These are phyloP conservation scores for Eupithecia dodoneata DNA, from an alignment of 2,888 invertebrate genomes.

Conservation along the genomic window DNA sequence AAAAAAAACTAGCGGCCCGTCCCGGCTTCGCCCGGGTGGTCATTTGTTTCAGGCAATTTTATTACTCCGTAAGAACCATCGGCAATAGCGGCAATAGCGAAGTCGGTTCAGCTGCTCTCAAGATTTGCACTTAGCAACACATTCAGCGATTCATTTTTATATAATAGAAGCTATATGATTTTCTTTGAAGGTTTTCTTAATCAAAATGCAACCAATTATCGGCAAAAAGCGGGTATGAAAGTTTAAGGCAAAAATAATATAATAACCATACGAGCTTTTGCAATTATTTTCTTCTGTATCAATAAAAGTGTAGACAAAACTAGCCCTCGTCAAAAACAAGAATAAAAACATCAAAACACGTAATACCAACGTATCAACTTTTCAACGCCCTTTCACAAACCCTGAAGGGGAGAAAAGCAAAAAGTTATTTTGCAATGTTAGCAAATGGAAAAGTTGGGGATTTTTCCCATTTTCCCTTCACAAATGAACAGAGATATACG, in stretches of 20 bases:
- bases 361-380: neutral
- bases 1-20: too few relatives aligned
- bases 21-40: too few relatives aligned
- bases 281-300: neutral
- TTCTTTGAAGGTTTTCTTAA: too few relatives aligned
- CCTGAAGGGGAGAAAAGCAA: slow-evolving; percentile 12
- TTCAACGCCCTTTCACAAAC: slow-evolving; percentile 6
- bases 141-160: too few relatives aligned
- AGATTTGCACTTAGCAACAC: too few relatives aligned
- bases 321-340: neutral
- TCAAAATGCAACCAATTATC: neutral
- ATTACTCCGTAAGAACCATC: too few relatives aligned
- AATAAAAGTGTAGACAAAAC: neutral
- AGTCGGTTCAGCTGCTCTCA: too few relatives aligned
- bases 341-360: neutral
- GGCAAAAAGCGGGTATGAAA: neutral
- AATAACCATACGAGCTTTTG: neutral
- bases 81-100: too few relatives aligned
- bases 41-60: too few relatives aligned
- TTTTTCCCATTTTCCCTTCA: slow-evolving; percentile 13
- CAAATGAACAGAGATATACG: neutral
- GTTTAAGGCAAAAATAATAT: neutral
- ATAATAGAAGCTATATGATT: neutral
- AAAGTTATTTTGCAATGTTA: slow-evolving; percentile 32
- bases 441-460: slow-evolving; percentile 28